A percentile compares a stretch with the other conserved stretches of the same genome.
phyloP scores from a whole-genome alignment of 2,797 vertebrate species.

The Hypotaenidia okinawae region DNA sequence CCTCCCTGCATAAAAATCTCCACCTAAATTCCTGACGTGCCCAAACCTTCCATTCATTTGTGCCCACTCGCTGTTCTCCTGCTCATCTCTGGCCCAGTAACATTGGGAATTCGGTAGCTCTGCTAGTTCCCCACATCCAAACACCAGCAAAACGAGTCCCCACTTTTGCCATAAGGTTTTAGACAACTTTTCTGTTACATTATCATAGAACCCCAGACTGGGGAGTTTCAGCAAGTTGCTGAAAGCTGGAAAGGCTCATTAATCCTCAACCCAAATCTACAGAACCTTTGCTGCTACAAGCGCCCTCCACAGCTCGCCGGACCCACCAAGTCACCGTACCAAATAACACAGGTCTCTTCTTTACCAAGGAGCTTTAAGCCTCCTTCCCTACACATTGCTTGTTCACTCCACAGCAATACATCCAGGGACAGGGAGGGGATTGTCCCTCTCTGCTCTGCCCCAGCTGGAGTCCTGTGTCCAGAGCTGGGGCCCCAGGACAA shows the following conservation, averaged over 20 bases:
- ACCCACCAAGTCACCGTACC: neutral
- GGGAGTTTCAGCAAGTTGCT: neutral
- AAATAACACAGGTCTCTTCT: neutral
- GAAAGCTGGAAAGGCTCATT: neutral
- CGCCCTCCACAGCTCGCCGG: rapidly evolving
- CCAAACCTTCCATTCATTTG: neutral
- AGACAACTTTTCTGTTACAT: neutral
- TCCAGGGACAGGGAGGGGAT: neutral
- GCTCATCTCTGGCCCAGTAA: neutral
- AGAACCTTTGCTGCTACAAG: neutral
- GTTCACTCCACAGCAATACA: neutral
- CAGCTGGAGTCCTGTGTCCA: no score
- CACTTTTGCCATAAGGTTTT: neutral
- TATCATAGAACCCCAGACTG: no score
- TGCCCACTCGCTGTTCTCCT: neutral
- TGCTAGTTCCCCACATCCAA: neutral
- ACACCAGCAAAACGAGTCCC: neutral
- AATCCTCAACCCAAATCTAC: neutral
- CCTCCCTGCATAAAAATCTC: neutral
- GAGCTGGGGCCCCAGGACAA: no score
- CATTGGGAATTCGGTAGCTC: neutral
- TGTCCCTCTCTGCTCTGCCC: no score
- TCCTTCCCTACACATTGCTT: neutral
- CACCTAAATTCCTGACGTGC: conserved; percentile 17
- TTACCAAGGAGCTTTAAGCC: neutral